Conservation (phyloP, 2,797 vertebrate species). For the Scolopax bukidnonensis region DNA sequence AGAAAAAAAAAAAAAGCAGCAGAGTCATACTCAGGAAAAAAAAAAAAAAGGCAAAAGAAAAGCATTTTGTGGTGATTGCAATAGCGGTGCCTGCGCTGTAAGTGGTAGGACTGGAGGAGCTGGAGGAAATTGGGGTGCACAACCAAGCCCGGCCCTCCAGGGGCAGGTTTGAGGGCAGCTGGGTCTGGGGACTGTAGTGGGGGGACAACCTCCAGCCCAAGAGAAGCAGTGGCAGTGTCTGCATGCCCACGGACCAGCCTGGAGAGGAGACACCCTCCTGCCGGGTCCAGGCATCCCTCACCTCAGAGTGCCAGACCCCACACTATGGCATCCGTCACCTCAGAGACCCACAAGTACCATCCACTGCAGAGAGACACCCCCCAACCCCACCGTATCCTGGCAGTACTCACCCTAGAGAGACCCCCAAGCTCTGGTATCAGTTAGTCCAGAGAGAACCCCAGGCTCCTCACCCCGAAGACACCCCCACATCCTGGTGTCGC, state of each 20-base stretch:
- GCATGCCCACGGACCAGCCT: fast-evolving
- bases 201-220: neutral
- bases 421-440: neutral
- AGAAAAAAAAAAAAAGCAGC: neutral
- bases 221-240: neutral
- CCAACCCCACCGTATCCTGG: neutral
- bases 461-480: neutral
- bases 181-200: neutral
- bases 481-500: neutral
- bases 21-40: neutral
- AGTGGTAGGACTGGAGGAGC: neutral
- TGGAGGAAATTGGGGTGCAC: neutral
- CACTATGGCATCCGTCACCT: no score
- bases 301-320: neutral
- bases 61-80: fast-evolving
- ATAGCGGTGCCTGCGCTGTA: neutral
- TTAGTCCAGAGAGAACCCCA: neutral
- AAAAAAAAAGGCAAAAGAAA: neutral
- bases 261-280: neutral
- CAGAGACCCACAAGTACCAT: neutral
- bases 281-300: neutral
- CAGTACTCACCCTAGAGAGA: neutral
- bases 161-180: neutral
- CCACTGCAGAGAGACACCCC: neutral
- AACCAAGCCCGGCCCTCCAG: neutral